Base-by-base conservation (phyloP, 2,888 invertebrate genomes). In the Perizoma flavofasciatum region DNA sequence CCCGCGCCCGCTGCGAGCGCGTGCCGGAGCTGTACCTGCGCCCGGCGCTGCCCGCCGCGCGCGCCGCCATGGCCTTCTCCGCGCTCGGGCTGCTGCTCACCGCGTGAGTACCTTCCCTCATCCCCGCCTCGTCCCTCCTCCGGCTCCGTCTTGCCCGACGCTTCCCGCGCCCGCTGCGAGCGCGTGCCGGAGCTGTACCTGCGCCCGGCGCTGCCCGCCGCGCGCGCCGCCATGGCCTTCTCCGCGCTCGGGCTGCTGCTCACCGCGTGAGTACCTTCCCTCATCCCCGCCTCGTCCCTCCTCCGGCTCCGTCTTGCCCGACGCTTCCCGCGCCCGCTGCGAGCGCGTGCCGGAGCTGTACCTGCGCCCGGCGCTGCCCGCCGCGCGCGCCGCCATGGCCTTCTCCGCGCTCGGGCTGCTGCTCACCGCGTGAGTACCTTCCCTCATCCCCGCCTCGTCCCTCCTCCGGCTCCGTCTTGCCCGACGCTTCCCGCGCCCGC, bases 351-450 rank as follows among this genome's bases (percentile, higher is more conserved):
- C 96, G 5, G 97, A 97, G 88, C 94, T 96, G 69, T 97, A 96
- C 86, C 93, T 97, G 72, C 94, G 95, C 45, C 95, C 95, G 60
- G 95, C 94, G 74, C 96, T 97, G 67, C 96, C 96, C 52, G 97
- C 97, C 94, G 98, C 98, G 40, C 96, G 98, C 70, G 97, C 96
- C 1, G 98, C 98, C 37, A 97, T 98, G 96, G 93, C 96, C 44
- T 95, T 98, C 81, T 96, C 97, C 55, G 94, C 96, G 47, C 93
- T 96, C 4, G 98, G 99, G 48, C 96, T 97, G 71, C 85, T 97
- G 60, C 94, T 97, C 70, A 98, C 95, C 9, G 82, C 94, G 83
- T 94, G 85, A 79, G 92, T 92, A 40, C 7, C 5, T 5, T 1
- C 32, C 39, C 22, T 22, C 1, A 1, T 22, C 22, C 22, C 3